Evolutionary conservation across 2,888 invertebrate genomes (phyloP), one percentile per base, ranked within the genome.

Genomic region (Drosophila barbarae): DNA sequence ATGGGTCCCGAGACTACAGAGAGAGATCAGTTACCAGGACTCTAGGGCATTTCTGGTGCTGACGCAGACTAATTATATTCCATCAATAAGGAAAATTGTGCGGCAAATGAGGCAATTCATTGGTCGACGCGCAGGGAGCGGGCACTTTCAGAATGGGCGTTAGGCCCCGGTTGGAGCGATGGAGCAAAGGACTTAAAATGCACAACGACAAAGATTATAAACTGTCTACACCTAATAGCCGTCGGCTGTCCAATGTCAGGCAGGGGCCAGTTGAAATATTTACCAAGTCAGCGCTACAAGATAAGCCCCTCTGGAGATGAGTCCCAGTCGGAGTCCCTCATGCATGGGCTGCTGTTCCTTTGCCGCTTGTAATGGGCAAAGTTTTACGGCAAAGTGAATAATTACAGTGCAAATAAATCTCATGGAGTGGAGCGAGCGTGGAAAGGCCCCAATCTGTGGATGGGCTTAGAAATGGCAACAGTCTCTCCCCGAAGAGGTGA

Each of bases 41-140:
- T 69, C 30, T 69, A 60, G 67, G 70, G 67, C 67, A 68, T 68
- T 69, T 32, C 28, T 58, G 51, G 30, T 67, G 67, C 77, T 84
- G 85, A 79, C 87, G 77, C 69, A 77, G 83, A 86, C 82, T 87
- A 86, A 87, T 87, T 84, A 73, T 76, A 75, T 77, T 81, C 74
- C 79, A 84, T 79, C 74, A 83, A 75, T 76, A 69, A 66, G 63
- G 68, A 64, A 81, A 82, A 84, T 78, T 82, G 77, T 75, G 71
- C 72, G 60, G 65, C 75, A 78, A 84, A 81, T 84, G 75, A 75
- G 82, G 73, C 82, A 76, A 75, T 81, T 72, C 77, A 82, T 79
- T 74, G 64, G 61, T 32, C 52, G 26, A 21, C 18, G 53, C 46
- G 30, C 34, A 47, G 39, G 50, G 32, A 32, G 28, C 32, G 52